Conservation (phyloP, 2,113 vertebrate genomes). For the Tricholaema leucomelas region DNA sequence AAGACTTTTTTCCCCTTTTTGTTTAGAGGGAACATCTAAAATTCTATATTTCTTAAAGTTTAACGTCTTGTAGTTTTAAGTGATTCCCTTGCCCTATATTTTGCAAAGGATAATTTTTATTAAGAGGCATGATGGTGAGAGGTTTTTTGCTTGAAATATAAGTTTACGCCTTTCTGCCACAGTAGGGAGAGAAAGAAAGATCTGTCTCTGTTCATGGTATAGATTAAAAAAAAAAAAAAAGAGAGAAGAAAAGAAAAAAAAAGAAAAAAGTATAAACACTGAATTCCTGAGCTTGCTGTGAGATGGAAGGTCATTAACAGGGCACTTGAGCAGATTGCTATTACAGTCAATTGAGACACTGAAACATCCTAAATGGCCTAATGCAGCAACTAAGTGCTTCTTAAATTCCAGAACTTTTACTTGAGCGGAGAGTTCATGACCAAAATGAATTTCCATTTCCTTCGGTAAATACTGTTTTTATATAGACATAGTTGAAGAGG, state of each 20-base stretch:
- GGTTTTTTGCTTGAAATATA: slow-evolving; percentile 52
- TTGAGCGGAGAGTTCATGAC: slow-evolving; percentile 63
- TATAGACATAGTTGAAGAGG: slow-evolving; percentile 54
- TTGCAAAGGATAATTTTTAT: slow-evolving; percentile 73
- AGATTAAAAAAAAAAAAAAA: slow-evolving; percentile 34
- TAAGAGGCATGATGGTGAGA: slow-evolving; percentile 59
- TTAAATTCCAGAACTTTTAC: slow-evolving; percentile 88
- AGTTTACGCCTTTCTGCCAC: slow-evolving; percentile 70
- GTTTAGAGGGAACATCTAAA: slow-evolving; percentile 41
- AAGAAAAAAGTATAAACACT: slow-evolving; percentile 75
- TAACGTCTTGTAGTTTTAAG: background rate
- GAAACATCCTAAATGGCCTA: slow-evolving; percentile 86
- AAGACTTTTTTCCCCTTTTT: background rate
- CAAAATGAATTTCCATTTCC: slow-evolving; percentile 76
- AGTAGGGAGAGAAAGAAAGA: slow-evolving; percentile 71
- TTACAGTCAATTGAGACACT: slow-evolving; percentile 86
- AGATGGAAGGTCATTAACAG: slow-evolving; percentile 88
- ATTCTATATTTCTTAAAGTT: background rate
- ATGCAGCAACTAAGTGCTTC: slow-evolving; percentile 87
- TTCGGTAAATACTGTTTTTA: slow-evolving; percentile 72
- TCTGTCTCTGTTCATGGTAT: slow-evolving; percentile 73
- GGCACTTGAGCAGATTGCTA: slow-evolving; percentile 85
- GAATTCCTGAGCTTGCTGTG: slow-evolving; percentile 81
- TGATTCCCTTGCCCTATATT: slow-evolving; percentile 59
- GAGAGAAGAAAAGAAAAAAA: slow-evolving; percentile 29